Evolutionary conservation across 2,113 vertebrate genomes (phyloP).

Genomic region (Astatotilapia flaviijosephi): DNA sequence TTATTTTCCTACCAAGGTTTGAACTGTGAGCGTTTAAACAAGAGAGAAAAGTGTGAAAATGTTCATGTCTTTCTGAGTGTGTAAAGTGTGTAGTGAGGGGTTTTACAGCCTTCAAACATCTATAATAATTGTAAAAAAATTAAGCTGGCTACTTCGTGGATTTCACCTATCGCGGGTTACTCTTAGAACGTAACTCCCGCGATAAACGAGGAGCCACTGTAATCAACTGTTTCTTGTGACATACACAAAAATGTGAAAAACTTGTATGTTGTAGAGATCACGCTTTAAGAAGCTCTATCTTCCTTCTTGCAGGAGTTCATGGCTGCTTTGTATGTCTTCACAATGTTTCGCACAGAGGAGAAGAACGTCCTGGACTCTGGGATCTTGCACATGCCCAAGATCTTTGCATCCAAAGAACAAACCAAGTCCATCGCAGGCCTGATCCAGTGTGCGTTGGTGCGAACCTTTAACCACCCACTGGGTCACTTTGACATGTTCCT

Average conservation of each 20-base stretch:
- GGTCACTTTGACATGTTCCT: slow-evolving; percentile 67
- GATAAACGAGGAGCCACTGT: background rate
- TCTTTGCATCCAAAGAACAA: background rate
- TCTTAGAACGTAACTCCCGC: background rate
- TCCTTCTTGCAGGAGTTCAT: slow-evolving; percentile 63
- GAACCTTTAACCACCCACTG: background rate
- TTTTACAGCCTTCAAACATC: background rate
- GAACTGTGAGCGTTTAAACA: background rate
- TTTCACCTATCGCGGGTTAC: background rate
- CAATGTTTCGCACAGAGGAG: slow-evolving; percentile 28
- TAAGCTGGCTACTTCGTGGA: background rate
- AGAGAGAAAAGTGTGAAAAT: background rate
- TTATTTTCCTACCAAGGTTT: background rate
- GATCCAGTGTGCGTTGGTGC: slow-evolving; percentile 32
- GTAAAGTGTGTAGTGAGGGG: background rate
- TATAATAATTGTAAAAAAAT: background rate
- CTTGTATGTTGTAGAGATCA: background rate
- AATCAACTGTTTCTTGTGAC: background rate
- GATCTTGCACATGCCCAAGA: background rate
- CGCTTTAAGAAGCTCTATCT: background rate
- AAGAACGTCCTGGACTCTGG: slow-evolving; percentile 43
- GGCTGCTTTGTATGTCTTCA: slow-evolving; percentile 66
- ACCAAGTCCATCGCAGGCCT: slow-evolving; percentile 12
- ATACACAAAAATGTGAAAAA: background rate
- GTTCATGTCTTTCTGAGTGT: background rate